These are phyloP conservation scores for Gymnocypris eckloni DNA, from an alignment of 2,797 vertebrate genomes.

Conservation along the genomic window DNA sequence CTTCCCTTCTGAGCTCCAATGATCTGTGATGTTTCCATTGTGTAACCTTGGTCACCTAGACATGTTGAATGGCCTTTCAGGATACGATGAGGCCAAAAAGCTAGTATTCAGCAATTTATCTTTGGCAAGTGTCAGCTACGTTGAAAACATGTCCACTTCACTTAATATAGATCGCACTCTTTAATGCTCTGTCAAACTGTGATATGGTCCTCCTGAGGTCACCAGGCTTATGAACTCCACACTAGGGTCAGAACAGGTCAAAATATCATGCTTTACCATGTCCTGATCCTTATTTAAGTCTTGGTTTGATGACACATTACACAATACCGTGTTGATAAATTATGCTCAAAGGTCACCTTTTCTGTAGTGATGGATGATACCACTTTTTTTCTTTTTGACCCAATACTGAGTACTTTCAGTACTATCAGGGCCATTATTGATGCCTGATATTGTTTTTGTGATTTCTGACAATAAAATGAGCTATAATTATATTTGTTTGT, in stretches of 20 bases:
- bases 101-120: conserved; percentile 36
- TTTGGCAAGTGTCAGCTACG: conserved; percentile 36
- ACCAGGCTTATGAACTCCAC: conserved; percentile 7
- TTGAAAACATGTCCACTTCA: conserved; percentile 27
- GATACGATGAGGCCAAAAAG: conserved; percentile 39
- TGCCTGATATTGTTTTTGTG: neutral
- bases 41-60: conserved; percentile 32
- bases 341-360: neutral
- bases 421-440: neutral
- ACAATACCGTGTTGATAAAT: neutral
- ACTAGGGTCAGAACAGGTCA: conserved; percentile 28
- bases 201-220: conserved; percentile 39
- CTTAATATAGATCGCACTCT: conserved; percentile 35
- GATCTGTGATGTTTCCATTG: conserved; percentile 31
- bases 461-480: neutral
- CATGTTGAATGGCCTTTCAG: conserved; percentile 29
- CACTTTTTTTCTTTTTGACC: neutral
- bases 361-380: neutral
- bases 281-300: neutral
- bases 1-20: conserved; percentile 10
- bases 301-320: neutral
- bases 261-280: conserved; percentile 5
- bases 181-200: conserved; percentile 29
- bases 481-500: neutral
- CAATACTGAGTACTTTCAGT: neutral